A percentile compares a stretch with the other conserved stretches of the same genome.
Conservation (phyloP, 2,797 vertebrate species). For the Jordanella pulchra region DNA sequence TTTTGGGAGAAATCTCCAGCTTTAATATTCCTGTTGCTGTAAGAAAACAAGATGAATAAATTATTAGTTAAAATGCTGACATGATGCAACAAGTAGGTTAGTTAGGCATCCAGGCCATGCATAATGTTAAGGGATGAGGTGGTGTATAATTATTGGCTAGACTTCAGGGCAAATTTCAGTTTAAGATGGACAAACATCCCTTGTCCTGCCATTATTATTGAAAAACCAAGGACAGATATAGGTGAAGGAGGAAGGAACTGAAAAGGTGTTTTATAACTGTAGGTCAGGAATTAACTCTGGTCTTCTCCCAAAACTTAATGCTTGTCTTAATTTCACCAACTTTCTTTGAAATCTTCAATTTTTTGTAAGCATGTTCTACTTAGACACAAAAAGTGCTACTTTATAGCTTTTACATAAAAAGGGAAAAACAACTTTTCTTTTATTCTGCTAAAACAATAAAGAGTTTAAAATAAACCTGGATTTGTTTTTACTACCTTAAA, state of each 20-base stretch:
- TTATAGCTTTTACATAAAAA: too few species aligned
- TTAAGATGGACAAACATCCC: too few species aligned
- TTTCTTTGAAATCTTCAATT: too few species aligned
- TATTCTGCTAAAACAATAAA: too few species aligned
- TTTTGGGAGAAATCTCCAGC: constrained; percentile 43
- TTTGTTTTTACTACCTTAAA: too few species aligned
- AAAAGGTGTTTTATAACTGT: background rate
- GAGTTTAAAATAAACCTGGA: too few species aligned
- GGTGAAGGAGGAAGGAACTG: background rate
- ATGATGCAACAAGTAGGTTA: background rate
- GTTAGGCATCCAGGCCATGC: background rate
- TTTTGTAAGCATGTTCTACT: too few species aligned
- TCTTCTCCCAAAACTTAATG: background rate
- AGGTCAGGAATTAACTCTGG: background rate
- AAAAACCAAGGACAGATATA: background rate
- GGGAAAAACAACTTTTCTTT: too few species aligned
- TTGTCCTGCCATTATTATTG: background rate
- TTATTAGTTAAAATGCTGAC: background rate
- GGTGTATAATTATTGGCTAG: background rate
- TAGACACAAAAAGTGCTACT: too few species aligned
- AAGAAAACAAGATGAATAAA: background rate
- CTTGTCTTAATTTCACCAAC: too few species aligned
- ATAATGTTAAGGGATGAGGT: background rate
- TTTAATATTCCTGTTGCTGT: constrained; percentile 18
- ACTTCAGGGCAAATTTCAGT: background rate